Base-by-base conservation (phyloP, 2,888 invertebrate species). In the Cryptocephalus primarius region DNA sequence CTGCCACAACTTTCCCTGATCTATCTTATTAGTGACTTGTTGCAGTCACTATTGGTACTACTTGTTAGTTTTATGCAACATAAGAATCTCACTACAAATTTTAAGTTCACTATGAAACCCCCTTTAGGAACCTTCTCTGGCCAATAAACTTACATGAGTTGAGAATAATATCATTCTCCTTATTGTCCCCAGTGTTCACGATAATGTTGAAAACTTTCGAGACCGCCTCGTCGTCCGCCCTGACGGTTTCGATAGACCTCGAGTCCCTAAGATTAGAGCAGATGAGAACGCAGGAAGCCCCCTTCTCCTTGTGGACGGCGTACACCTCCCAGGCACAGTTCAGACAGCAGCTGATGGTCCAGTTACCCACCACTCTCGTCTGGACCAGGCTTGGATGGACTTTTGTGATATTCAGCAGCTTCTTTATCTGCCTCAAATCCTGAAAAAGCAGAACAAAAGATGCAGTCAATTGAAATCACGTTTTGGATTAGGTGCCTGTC, bases 311-410 rank as follows among this genome's bases (percentile, higher is more conserved):
- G 53, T 77, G 73, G 39, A 78, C 67, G 42, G 82, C 82, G 67
- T 83, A 80, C 11, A 82, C 80, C 54, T 74, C 72, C 53, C 75
- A 72, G 39, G 73, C 74, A 67, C 84, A 84, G 57, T 81, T 80
- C 47, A 80, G 69, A 67, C 84, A 84, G 42, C 74, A 74, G 62
- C 79, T 74, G 48, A 82, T 60, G 32, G 70, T 72, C 80, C 82
- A 83, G 48, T 73, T 72, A 43, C 79, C 81, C n/a, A 78, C 67
- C 49, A 65, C 67, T 48, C 74, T 72, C 52, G 75, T 72, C 47
- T 75, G 72, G 13, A 80, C 72, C 52, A 83, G 66, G 22, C 76
- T 72, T 36, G 76, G 72, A 61, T 82, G 80, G 42, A 74, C 73
- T 56, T 79, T 75, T 48, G 71, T 73, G 45, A 73, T 75, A 57